Conservation (phyloP, 2,888 invertebrate genomes). For the Drosophila melanosoma region DNA sequence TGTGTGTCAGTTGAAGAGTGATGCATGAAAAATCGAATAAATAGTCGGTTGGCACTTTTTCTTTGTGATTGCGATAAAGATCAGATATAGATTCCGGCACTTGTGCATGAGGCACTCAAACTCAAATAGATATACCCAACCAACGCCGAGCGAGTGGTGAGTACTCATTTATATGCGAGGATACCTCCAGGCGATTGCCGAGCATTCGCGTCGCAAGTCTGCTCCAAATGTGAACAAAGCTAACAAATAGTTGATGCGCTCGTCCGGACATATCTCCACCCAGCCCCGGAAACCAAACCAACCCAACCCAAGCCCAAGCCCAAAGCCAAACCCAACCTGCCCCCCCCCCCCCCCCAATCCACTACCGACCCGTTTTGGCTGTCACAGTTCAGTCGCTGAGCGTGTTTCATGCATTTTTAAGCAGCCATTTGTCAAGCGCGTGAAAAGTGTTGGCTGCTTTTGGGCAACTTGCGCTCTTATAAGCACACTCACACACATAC, state of each 20-base stretch:
- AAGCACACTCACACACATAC: constrained; percentile 7
- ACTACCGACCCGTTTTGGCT: constrained; percentile 9
- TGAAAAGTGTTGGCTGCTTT: constrained; percentile 60
- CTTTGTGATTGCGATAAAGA: neutral
- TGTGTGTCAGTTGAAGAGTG: no score
- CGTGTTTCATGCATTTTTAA: constrained; percentile 73
- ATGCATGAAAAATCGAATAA: neutral
- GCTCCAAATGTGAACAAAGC: constrained; percentile 38
- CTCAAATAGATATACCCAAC: constrained; percentile 8
- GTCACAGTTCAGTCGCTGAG: constrained; percentile 39
- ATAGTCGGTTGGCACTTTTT: neutral
- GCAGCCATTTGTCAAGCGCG: constrained; percentile 71
- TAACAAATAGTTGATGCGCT: constrained; percentile 55
- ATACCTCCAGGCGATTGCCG: constrained; percentile 20
- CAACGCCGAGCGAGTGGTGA: neutral
- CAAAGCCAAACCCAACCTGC: neutral
- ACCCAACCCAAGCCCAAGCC: neutral
- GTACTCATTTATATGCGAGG: constrained; percentile 11
- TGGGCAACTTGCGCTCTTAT: constrained; percentile 21
- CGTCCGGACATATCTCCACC: constrained; percentile 9
- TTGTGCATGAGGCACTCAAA: neutral
- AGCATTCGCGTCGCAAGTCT: constrained; percentile 25
- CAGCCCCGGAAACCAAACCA: neutral
- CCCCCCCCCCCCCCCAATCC: neutral
- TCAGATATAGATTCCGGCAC: neutral